Conservation (phyloP, 2,888 invertebrate species). For the Cryptocephalus moraei region DNA sequence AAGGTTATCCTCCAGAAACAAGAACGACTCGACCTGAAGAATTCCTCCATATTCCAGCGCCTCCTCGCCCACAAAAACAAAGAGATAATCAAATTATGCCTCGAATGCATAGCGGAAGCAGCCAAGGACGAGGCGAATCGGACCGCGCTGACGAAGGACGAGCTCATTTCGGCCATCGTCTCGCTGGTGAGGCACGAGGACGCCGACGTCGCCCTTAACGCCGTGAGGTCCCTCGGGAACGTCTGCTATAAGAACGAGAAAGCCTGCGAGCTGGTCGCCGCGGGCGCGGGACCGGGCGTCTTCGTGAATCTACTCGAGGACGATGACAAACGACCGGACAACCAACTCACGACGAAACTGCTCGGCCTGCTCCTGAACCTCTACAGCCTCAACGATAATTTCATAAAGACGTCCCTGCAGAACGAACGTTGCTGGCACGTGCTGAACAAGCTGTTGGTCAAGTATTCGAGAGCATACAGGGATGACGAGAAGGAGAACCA, state of each 20-base stretch:
- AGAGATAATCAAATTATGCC: too few species aligned
- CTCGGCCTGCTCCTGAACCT: slow-evolving; percentile 74
- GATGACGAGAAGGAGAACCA: slow-evolving; percentile 51
- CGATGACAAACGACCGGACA: slow-evolving; percentile 18
- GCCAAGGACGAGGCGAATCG: slow-evolving; percentile 70
- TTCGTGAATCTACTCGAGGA: slow-evolving; percentile 25
- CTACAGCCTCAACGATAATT: slow-evolving; percentile 59
- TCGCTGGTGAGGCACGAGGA: slow-evolving; percentile 46
- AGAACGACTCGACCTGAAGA: too few species aligned
- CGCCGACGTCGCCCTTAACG: slow-evolving; percentile 51
- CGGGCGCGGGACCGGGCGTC: slow-evolving; percentile 26
- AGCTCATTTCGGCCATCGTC: slow-evolving; percentile 49
- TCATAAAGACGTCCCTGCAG: slow-evolving; percentile 36
- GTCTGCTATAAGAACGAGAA: slow-evolving; percentile 80
- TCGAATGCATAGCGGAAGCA: slow-evolving; percentile 56
- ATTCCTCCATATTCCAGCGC: background rate
- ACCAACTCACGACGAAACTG: slow-evolving; percentile 42
- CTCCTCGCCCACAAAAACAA: too few species aligned
- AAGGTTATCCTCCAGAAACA: too few species aligned
- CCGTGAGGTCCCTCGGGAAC: slow-evolving; percentile 77
- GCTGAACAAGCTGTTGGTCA: slow-evolving; percentile 42
- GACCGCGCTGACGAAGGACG: slow-evolving; percentile 53
- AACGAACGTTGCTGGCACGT: too few species aligned
- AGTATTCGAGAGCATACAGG: slow-evolving; percentile 39
- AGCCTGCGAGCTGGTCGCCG: slow-evolving; percentile 44